These are phyloP conservation scores for Myzus persicae DNA, from an alignment of 1,140 invertebrate genomes.

Conservation along the genomic window DNA sequence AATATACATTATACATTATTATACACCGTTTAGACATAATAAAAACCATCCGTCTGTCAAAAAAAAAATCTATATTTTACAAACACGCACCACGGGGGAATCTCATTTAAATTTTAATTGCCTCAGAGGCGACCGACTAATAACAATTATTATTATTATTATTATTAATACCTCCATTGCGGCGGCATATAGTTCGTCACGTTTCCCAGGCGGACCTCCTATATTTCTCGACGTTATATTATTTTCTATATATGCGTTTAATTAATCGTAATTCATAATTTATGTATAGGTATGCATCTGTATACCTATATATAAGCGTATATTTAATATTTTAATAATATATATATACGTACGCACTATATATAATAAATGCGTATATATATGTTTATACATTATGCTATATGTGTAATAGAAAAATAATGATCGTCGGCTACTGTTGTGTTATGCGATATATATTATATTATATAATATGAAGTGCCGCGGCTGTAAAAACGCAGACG, in stretches of 20 bases:
- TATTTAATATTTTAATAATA: background rate
- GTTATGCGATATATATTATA: no score
- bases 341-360: background rate
- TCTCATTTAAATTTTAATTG: slow-evolving; percentile 58
- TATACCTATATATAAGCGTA: background rate
- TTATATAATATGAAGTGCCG: background rate
- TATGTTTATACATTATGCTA: background rate
- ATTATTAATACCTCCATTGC: background rate
- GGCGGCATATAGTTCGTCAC: background rate
- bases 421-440: background rate
- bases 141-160: slow-evolving; percentile 45
- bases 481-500: background rate
- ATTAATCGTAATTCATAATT: slow-evolving; percentile 46
- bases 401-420: slow-evolving; percentile 3
- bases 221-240: background rate
- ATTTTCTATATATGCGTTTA: background rate
- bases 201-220: background rate
- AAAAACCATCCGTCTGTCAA: slow-evolving; percentile 6
- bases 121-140: slow-evolving; percentile 3
- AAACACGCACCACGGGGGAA: slow-evolving; percentile 25
- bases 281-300: background rate
- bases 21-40: background rate
- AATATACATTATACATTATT: background rate
- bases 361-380: background rate
- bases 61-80: slow-evolving; percentile 6